These are phyloP conservation scores for Lutjanus erythropterus DNA, from an alignment of 2,113 vertebrate species.

Conservation along the genomic window DNA sequence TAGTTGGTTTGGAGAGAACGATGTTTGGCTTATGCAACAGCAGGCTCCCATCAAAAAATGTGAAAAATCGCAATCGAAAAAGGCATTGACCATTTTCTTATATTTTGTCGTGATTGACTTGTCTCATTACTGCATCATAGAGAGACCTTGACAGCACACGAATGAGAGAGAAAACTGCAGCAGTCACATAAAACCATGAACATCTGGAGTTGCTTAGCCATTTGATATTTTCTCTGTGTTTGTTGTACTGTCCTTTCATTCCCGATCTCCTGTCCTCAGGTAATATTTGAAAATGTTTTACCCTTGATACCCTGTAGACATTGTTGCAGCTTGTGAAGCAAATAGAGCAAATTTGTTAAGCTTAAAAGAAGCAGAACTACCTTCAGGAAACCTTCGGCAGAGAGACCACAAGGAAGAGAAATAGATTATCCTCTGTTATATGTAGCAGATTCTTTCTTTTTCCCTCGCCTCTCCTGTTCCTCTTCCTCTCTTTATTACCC, in stretches of 20 bases:
- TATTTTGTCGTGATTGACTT: not conserved
- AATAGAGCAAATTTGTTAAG: conserved; percentile 33
- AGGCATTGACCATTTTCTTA: not conserved
- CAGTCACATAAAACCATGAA: conserved; percentile 39
- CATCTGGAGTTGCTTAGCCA: conserved; percentile 68
- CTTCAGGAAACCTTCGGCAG: not conserved
- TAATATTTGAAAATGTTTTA: conserved; percentile 39
- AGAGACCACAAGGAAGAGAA: conserved; percentile 3
- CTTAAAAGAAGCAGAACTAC: conserved; percentile 19
- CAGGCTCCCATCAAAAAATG: too few relatives aligned
- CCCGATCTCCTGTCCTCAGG: conserved; percentile 12
- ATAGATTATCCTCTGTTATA: conserved; percentile 9
- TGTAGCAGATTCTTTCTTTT: not conserved
- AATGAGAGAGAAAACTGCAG: not conserved
- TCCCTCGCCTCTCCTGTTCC: conserved; percentile 1
- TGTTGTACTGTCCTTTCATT: conserved; percentile 16
- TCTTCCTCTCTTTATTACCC: not conserved
- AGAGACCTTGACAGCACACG: not conserved
- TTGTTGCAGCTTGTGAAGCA: conserved; percentile 18
- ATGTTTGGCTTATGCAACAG: too few relatives aligned
- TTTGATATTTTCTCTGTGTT: conserved; percentile 63
- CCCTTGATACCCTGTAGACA: not conserved
- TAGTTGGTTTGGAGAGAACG: too few relatives aligned
- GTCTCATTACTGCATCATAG: not conserved
- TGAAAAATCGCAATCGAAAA: too few relatives aligned